Evolutionary conservation across 1,140 invertebrate genomes (phyloP).

Genomic region (Drosophila oshimai): DNA sequence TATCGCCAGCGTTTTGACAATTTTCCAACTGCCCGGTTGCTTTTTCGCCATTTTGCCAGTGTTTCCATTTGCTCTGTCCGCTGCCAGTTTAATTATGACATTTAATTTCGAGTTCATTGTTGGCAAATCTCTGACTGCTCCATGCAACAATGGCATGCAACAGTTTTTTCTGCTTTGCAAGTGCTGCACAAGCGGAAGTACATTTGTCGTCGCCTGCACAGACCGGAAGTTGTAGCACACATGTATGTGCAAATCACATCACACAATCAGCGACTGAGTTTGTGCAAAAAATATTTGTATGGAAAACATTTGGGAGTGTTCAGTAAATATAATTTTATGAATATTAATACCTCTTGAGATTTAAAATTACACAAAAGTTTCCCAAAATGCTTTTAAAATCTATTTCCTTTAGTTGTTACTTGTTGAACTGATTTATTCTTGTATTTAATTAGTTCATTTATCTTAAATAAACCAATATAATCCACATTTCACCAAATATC

Average conservation of each 20-base stretch:
- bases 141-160: constrained; percentile 62
- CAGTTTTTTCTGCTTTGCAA: constrained; percentile 48
- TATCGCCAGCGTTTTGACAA: constrained; percentile 51
- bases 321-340: background rate
- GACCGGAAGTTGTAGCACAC: constrained; percentile 43
- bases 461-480: no score
- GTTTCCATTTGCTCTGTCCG: background rate
- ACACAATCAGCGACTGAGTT: background rate
- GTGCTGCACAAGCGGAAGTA: constrained; percentile 16
- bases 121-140: constrained; percentile 11
- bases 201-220: constrained; percentile 32
- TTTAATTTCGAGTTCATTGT: constrained; percentile 61
- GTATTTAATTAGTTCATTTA: no score
- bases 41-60: constrained; percentile 9
- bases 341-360: background rate
- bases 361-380: background rate
- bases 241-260: constrained; percentile 6
- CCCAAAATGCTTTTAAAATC: no score
- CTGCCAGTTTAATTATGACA: constrained; percentile 62
- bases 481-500: background rate
- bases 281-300: background rate
- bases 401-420: no score
- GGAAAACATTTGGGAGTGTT: background rate
- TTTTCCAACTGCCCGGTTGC: constrained; percentile 30
- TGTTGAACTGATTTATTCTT: no score